These are phyloP conservation scores for Eurystomus gularis DNA, from an alignment of 2,113 vertebrate genomes.

Conservation along the genomic window DNA sequence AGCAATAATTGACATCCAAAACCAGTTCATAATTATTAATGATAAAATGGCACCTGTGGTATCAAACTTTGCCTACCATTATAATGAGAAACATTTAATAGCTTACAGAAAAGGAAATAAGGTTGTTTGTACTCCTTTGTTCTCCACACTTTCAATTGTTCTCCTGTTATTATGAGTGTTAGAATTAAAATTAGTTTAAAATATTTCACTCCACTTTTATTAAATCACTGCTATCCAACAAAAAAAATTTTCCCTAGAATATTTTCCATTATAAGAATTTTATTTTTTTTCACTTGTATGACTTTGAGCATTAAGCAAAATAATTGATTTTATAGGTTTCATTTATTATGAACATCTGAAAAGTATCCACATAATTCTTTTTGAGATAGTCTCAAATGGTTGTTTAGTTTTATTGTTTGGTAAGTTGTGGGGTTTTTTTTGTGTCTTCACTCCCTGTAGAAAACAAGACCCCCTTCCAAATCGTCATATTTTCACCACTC, in stretches of 20 bases:
- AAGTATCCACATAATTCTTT: not conserved
- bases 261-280: not conserved
- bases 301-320: not conserved
- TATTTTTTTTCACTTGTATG: not conserved
- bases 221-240: not conserved
- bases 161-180: not conserved
- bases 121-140: not conserved
- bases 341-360: not conserved
- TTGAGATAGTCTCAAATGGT: not conserved
- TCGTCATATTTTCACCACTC: not conserved
- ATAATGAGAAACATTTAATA: not conserved
- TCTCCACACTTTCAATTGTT: fast-evolving
- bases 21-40: not conserved
- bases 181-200: not conserved
- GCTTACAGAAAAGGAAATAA: not conserved
- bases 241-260: not conserved
- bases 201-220: not conserved
- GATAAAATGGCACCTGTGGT: not conserved
- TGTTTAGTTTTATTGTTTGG: not conserved
- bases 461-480: not conserved
- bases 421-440: not conserved
- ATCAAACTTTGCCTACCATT: not conserved
- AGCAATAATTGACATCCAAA: not conserved
- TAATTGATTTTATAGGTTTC: fast-evolving
- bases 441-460: not conserved